These are phyloP conservation scores for Podarcis siculus DNA, from an alignment of 2,797 vertebrate species.

Conservation along the genomic window DNA sequence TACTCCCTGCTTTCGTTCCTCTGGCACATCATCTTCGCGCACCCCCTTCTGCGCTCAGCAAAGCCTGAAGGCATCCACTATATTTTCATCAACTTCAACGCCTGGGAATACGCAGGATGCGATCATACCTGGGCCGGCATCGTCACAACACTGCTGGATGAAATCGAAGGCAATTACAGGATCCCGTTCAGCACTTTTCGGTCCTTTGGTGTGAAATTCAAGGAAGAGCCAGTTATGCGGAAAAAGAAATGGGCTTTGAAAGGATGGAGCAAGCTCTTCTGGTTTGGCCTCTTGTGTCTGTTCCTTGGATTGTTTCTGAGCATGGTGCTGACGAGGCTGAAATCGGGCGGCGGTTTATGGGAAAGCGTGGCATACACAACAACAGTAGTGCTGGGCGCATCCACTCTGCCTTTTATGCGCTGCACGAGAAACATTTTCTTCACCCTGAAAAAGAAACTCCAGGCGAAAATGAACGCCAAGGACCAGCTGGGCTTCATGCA, in stretches of 20 bases:
- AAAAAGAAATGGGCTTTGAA: conserved; percentile 66
- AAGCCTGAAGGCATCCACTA: conserved; percentile 59
- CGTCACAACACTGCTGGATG: conserved; percentile 76
- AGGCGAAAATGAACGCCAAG: conserved; percentile 71
- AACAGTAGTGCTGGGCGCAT: conserved; percentile 67
- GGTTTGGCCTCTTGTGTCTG: background rate
- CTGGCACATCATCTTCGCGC: background rate
- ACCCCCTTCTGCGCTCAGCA: background rate
- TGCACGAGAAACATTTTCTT: conserved; percentile 76
- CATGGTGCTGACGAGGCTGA: background rate
- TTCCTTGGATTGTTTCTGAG: background rate
- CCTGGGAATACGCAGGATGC: conserved; percentile 86
- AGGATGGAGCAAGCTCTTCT: too few relatives aligned
- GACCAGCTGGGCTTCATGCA: conserved; percentile 83
- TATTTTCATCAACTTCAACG: conserved; percentile 82
- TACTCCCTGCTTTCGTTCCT: background rate
- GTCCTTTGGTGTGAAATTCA: conserved; percentile 36
- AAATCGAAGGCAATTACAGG: conserved; percentile 76
- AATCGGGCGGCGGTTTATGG: background rate
- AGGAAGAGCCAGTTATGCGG: conserved; percentile 25
- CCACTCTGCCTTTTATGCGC: conserved; percentile 64
- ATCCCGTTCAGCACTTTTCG: conserved; percentile 76
- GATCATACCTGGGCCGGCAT: conserved; percentile 84
- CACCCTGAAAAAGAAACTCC: conserved; percentile 73
- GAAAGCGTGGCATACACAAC: background rate